Conservation (phyloP, 2,113 vertebrate species). For the Tragelaphus strepsiceros region DNA sequence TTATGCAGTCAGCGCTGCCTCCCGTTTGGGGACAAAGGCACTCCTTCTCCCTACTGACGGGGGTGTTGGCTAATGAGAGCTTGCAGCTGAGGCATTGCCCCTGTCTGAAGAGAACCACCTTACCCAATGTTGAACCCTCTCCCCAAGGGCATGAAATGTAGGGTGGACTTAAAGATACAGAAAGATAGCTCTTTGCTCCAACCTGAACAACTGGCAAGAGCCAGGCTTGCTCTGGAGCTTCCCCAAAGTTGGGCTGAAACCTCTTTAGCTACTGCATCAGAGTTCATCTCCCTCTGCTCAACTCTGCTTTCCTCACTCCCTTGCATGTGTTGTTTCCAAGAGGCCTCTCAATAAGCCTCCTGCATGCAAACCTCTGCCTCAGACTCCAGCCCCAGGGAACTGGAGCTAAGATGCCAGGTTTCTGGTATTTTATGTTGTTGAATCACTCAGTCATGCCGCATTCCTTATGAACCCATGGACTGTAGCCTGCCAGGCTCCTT, state of each 20-base stretch:
- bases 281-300: no score
- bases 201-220: neutral
- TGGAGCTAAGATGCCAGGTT: rapidly evolving
- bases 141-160: no score
- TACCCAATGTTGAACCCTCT: neutral
- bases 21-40: neutral
- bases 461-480: neutral
- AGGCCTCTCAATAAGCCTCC: neutral
- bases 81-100: neutral
- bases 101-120: neutral
- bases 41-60: no score
- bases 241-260: neutral
- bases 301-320: no score
- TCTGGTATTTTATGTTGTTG: neutral
- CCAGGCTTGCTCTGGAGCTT: neutral
- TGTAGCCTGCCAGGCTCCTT: neutral
- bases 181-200: neutral
- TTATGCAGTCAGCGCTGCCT: neutral
- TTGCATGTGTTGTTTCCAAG: rapidly evolving
- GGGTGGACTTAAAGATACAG: neutral
- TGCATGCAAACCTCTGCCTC: neutral
- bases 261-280: rapidly evolving
- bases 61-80: no score
- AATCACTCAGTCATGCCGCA: neutral
- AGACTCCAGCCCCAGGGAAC: neutral